A percentile compares a stretch with the other conserved stretches of the same genome.
Conservation (phyloP, 2,113 vertebrate genomes). For the Rhizomys pruinosus region DNA sequence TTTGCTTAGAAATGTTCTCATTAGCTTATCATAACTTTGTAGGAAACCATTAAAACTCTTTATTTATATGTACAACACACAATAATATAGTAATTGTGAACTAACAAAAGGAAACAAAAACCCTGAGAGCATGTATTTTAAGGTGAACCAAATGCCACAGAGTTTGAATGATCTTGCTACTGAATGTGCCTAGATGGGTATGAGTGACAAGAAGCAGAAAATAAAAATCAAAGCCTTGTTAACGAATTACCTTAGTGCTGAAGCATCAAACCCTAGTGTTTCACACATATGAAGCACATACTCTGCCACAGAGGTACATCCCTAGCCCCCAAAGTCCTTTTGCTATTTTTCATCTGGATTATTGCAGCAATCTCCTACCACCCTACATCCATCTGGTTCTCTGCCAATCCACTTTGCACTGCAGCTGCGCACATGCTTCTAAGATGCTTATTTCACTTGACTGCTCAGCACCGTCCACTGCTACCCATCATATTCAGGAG, state of each 20-base stretch:
- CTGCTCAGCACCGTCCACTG: not conserved
- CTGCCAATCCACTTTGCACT: not conserved
- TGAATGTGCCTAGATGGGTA: not conserved
- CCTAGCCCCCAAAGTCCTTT: not conserved
- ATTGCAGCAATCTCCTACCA: not conserved
- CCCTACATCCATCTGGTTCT: not conserved
- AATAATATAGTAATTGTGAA: not conserved
- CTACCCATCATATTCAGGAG: not conserved
- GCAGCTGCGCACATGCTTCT: not conserved
- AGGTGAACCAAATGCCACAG: not conserved
- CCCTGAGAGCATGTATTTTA: not conserved
- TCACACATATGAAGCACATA: not conserved
- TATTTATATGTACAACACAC: slow-evolving; percentile 40
- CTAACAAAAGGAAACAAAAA: not conserved
- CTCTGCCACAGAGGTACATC: not conserved
- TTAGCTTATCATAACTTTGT: not conserved
- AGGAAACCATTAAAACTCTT: not conserved
- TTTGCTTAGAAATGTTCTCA: slow-evolving; percentile 42
- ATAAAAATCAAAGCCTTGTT: not conserved
- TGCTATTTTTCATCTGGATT: not conserved
- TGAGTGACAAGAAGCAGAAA: not conserved
- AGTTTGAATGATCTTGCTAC: not conserved
- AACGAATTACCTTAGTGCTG: not conserved
- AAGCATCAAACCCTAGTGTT: not conserved
- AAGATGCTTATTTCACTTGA: slow-evolving; percentile 18